Evolutionary conservation across 2,888 invertebrate species (phyloP).

Genomic region (Horisme vitalbata): DNA sequence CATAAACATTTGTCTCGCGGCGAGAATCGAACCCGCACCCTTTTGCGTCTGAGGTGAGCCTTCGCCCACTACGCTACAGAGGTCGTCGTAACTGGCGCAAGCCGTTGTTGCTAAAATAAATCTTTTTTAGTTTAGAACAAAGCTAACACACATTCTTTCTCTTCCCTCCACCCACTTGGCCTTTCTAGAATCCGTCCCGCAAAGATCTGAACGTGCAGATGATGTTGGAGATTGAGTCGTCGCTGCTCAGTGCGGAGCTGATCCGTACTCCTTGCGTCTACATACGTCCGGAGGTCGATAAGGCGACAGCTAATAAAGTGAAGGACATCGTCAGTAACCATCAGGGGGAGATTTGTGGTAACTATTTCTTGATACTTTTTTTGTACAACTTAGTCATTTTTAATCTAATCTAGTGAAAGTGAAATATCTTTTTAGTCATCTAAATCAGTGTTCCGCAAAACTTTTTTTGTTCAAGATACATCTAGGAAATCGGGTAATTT

Average conservation of each 20-base stretch:
- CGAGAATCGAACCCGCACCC: no score
- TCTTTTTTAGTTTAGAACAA: background rate
- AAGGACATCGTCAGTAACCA: conserved; percentile 95
- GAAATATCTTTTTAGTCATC: no score
- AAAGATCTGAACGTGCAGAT: conserved; percentile 97
- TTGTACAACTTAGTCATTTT: background rate
- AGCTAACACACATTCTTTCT: conserved; percentile 42
- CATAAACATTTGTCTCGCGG: no score
- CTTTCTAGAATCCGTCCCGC: conserved; percentile 91
- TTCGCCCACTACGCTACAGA: no score
- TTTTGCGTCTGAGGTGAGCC: no score
- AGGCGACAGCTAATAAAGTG: conserved; percentile 89
- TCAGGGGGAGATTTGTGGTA: conserved; percentile 88
- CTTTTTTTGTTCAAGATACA: no score
- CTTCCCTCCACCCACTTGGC: conserved; percentile 45
- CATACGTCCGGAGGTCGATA: conserved; percentile 93
- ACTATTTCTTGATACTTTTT: no score
- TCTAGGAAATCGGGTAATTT: no score
- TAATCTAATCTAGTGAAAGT: no score
- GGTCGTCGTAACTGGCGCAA: no score
- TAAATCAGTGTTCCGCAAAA: no score
- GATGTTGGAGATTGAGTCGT: conserved; percentile 94
- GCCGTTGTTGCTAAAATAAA: no score
- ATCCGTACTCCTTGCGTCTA: conserved; percentile 91
- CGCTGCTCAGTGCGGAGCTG: conserved; percentile 91